Conservation (phyloP, 1,140 invertebrate genomes). For the Hydropsyche tenuis region DNA sequence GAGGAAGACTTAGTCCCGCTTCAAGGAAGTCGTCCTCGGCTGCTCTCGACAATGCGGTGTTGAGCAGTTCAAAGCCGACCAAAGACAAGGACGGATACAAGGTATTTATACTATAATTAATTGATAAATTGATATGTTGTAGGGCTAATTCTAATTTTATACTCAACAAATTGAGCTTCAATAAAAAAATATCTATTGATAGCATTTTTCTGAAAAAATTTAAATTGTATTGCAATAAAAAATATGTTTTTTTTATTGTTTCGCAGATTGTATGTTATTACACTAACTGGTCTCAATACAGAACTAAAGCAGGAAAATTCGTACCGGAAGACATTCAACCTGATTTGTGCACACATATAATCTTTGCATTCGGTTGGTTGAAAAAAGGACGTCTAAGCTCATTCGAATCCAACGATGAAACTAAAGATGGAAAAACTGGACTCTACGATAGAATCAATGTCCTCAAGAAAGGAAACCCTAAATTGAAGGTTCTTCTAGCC, state of each 20-base stretch:
- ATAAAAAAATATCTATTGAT: too few relatives aligned
- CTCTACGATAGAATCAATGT: slow-evolving; percentile 85
- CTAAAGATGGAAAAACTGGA: slow-evolving; percentile 89
- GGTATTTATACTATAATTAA: slow-evolving; percentile 55
- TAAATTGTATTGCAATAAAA: too few relatives aligned
- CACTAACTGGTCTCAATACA: slow-evolving; percentile 97
- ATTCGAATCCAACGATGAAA: slow-evolving; percentile 92
- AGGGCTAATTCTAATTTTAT: too few relatives aligned
- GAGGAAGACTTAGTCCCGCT: slow-evolving; percentile 64
- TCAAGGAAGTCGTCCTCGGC: slow-evolving; percentile 64
- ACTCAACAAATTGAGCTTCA: too few relatives aligned
- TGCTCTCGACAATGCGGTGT: slow-evolving; percentile 67
- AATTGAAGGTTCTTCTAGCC: slow-evolving; percentile 86
- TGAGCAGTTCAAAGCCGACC: slow-evolving; percentile 62
- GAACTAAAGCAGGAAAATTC: slow-evolving; percentile 92
- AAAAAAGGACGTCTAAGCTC: slow-evolving; percentile 93
- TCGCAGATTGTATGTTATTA: slow-evolving; percentile 90
- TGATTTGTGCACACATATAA: slow-evolving; percentile 93
- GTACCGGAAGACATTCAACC: slow-evolving; percentile 94
- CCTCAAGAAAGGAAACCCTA: slow-evolving; percentile 88
- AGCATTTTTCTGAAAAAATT: too few relatives aligned
- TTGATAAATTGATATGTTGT: too few relatives aligned
- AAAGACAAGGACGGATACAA: slow-evolving; percentile 71
- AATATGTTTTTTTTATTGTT: too few relatives aligned
- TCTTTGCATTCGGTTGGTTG: slow-evolving; percentile 96